Evolutionary conservation across 1,140 invertebrate genomes (phyloP).

Genomic region (Trichonephila clavata): DNA sequence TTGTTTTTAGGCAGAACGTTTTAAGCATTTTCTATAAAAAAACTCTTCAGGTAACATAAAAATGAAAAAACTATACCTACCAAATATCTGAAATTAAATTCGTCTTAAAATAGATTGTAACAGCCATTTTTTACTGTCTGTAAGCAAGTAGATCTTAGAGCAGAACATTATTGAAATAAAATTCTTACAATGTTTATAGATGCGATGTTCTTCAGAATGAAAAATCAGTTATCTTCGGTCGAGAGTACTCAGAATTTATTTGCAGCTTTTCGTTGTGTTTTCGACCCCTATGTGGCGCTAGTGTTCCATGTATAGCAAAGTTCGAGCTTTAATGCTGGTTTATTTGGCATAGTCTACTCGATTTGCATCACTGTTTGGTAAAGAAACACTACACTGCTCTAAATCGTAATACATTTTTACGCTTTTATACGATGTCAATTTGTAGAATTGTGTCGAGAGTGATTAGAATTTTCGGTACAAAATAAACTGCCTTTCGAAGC

Average conservation of each 20-base stretch:
- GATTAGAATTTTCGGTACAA: not conserved
- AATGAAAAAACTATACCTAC: too few species aligned
- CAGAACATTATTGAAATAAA: not conserved
- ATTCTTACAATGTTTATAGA: not conserved
- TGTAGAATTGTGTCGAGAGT: not conserved
- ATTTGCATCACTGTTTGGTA: not conserved
- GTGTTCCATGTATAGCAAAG: not conserved
- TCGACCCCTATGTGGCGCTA: not conserved
- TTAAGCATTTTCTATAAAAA: too few species aligned
- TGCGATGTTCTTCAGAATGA: not conserved
- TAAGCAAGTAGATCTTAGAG: not conserved
- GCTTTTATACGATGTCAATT: not conserved
- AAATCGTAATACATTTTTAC: not conserved
- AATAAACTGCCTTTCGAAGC: not conserved
- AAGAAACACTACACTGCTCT: not conserved
- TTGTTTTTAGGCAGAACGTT: too few species aligned
- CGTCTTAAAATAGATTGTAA: not conserved
- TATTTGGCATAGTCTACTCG: not conserved
- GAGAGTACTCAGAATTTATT: not conserved
- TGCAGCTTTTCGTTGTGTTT: not conserved
- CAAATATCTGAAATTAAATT: not conserved
- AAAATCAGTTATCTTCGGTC: not conserved
- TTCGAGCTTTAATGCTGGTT: not conserved
- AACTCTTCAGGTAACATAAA: too few species aligned
- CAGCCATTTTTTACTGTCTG: not conserved